Conservation (phyloP, 2,888 invertebrate genomes). For the Lamellibrachia satsuma region DNA sequence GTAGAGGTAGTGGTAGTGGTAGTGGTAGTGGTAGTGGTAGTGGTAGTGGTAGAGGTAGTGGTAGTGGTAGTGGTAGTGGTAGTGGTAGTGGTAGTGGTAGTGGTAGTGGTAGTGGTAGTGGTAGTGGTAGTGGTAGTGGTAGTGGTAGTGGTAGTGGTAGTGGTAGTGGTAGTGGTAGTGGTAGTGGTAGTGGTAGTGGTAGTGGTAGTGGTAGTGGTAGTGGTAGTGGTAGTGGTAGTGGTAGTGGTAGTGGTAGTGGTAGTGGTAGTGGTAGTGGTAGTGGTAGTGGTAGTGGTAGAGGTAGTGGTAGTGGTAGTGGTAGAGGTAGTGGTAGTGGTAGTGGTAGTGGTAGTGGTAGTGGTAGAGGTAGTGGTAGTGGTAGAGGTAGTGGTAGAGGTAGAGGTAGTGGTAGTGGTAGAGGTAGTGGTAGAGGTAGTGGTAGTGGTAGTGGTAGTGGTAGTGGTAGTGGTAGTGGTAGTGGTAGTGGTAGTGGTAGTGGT, state of each 20-base stretch:
- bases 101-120: neutral
- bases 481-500: neutral
- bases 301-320: neutral
- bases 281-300: neutral
- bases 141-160: neutral
- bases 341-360: neutral
- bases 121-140: neutral
- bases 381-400: neutral
- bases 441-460: neutral
- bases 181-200: neutral
- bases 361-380: conserved; percentile 8
- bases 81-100: neutral
- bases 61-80: neutral
- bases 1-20: neutral
- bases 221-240: neutral
- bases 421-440: neutral
- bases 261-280: neutral
- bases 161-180: neutral
- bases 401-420: neutral
- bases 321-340: neutral
- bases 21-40: neutral
- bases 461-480: neutral
- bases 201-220: neutral
- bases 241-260: neutral
- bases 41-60: neutral